Base-by-base conservation (phyloP, 2,797 vertebrate species). In the Nyctalus aviator region DNA sequence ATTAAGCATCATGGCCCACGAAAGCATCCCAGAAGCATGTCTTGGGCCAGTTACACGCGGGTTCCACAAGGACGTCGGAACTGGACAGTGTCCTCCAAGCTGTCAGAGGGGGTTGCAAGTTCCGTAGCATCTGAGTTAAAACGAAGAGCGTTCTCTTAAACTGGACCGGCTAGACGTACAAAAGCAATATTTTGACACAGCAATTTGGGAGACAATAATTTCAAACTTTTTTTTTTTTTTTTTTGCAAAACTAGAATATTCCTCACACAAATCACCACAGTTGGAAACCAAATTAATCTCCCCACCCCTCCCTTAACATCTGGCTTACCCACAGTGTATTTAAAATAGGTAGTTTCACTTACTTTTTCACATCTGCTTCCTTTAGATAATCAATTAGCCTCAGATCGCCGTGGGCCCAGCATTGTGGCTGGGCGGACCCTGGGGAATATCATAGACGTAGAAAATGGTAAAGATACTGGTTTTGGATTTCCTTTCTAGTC, bases 341-440 rank as follows among this genome's bases (percentile, higher is more conserved):
- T 93, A 88, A 87, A 82, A 92, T 85, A 76, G 3, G 18, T 90
- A 85, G 85, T 96, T 95, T 97, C 93, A 88, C 84, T 95, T 95
- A 53, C 84, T 95, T 93, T 94, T 94, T 48, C 85, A 95, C 93
- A 93, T 94, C 94, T 97, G 84, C 87, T 96, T 94, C 72, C 81
- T 94, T 93, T 92, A 94, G 48, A 93, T 94, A 88, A 92, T 92
- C 9, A 5, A 25, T 95, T 90, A 96, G 30, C 71, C 64, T 91
- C 93, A 82, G 92, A 92, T 64, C 46, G 32, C 83, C 85, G 59
- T 87, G 81, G 75, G 37, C 84, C 94, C 53, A 55, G 82, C 94
- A 64, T 44, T 81, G 53, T 77, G 94, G 71, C 57, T 53, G 71
- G 91, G 30, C 62, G 2, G 35, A 50, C 83, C 41, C 85, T 50